A percentile compares a stretch with the other conserved stretches of the same genome.
phyloP scores from a whole-genome alignment of 2,888 invertebrate species.

The Busseola fusca region DNA sequence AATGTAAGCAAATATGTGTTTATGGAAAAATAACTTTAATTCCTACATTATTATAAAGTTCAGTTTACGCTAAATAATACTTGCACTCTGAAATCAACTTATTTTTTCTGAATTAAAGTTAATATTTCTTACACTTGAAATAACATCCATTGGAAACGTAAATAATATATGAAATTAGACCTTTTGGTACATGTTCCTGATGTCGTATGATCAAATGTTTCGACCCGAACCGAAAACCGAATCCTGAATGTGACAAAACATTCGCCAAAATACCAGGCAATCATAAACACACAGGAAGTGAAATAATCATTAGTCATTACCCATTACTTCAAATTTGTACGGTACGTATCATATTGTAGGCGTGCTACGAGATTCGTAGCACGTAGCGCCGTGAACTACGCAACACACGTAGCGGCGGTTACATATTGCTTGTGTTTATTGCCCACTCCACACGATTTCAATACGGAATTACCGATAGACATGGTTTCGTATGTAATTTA shows the following conservation, averaged over 20 bases:
- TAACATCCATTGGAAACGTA: no score
- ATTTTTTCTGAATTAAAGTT: no score
- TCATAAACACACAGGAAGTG: conserved; percentile 12
- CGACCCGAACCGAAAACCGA: background rate
- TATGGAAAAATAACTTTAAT: no score
- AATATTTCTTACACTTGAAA: no score
- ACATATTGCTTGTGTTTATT: conserved; percentile 51
- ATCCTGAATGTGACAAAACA: background rate
- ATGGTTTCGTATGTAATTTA: conserved; percentile 13
- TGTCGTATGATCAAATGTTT: no score
- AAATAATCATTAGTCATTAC: conserved; percentile 17
- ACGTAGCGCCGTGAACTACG: conserved; percentile 60
- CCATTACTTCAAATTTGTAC: conserved; percentile 20
- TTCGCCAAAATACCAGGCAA: conserved; percentile 26
- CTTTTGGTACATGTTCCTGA: no score
- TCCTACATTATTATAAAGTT: no score
- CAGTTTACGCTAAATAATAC: no score
- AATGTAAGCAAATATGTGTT: no score
- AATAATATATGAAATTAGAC: no score
- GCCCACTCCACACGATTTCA: conserved; percentile 54
- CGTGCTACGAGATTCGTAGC: conserved; percentile 67
- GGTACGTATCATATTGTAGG: conserved; percentile 37
- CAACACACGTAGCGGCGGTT: conserved; percentile 52
- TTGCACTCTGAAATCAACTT: no score
- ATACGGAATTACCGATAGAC: conserved; percentile 32